Base-by-base conservation (phyloP, 2,113 vertebrate species). In the Cepphus grylle region DNA sequence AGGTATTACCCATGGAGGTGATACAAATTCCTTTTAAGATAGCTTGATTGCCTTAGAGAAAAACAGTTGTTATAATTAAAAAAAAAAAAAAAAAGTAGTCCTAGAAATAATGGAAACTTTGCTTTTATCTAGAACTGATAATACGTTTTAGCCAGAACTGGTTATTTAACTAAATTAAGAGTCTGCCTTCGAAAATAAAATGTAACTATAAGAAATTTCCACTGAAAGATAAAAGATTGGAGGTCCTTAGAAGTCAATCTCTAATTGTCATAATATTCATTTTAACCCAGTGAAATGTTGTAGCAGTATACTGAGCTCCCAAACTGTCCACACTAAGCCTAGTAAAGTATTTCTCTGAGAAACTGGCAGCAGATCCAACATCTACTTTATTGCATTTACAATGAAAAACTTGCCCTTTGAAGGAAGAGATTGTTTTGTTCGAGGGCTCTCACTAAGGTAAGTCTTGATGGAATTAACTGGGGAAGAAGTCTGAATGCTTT, bases 1-100 rank as follows among this genome's bases (percentile, higher is more conserved):
- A 99, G 97, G 98, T 99, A 98, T 59, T 29, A 32, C 27, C 16
- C 40, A 96, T 88, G 62, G 42, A 67, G 25, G 17, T 50, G 69
- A 40, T 45, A 59, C 45, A 40, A 40, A 61, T 93, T 91, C 56
- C 50, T 53, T 50, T 78, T 50, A 80, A 10, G 21, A n/a, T 42
- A 52, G 80, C 45, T 70, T 85, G 49, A 36, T 69, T 50, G 21
- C 45, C n/a, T 67, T 66, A 69, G 56, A 63, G 49, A 56, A 42
- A 70, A 87, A 19, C 4, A 25, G 7, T 34, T 62, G 32, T 16
- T 80, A 26, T 38, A 66, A 23, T 20, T 21, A 9, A 27, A 42
- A n/a, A 15, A 72, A 62, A 42, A 80, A 53, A 55, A 16, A 32
- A 36, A 25, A 58, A 34, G 47, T 49, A 58, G 14, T 80, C 43